Percentiles rank a stretch among this genome's conserved stretches.
These are phyloP conservation scores for Nibea albiflora DNA, from an alignment of 2,113 vertebrate species.

Conservation along the genomic window DNA sequence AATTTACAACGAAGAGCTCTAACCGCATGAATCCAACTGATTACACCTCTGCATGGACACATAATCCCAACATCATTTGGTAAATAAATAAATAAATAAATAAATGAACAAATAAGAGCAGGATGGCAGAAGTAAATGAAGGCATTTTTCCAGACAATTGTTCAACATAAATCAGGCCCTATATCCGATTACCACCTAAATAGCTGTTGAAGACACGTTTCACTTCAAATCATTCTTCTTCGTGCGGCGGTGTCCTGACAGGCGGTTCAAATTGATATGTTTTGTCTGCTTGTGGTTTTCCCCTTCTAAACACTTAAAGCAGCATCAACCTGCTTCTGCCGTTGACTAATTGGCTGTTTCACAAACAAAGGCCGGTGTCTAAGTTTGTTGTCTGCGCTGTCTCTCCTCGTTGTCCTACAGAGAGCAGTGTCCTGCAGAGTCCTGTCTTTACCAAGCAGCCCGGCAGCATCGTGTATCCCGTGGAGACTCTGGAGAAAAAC, in stretches of 20 bases:
- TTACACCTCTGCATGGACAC: conserved; percentile 56
- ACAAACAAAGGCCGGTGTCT: conserved; percentile 48
- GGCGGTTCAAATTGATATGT: conserved; percentile 77
- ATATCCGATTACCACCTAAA: conserved; percentile 72
- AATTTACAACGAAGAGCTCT: conserved; percentile 55
- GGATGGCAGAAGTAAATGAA: conserved; percentile 55
- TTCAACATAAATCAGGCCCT: conserved; percentile 68
- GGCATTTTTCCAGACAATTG: conserved; percentile 55
- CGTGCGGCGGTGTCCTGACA: conserved; percentile 54
- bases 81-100: conserved; percentile 40
- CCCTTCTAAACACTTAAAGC: conserved; percentile 58
- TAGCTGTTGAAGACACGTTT: conserved; percentile 64
- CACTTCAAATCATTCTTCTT: conserved; percentile 60
- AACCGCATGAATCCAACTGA: conserved; percentile 59
- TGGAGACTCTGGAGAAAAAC: conserved; percentile 92
- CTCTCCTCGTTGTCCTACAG: conserved; percentile 78
- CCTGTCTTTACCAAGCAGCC: conserved; percentile 94
- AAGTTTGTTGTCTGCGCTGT: conserved; percentile 49
- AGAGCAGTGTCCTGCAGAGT: conserved; percentile 87
- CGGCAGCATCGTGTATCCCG: conserved; percentile 90
- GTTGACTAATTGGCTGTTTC: conserved; percentile 73
- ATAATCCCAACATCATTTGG: conserved; percentile 32
- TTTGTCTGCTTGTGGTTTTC: conserved; percentile 76
- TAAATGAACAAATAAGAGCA: conserved; percentile 48
- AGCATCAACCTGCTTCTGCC: conserved; percentile 48